A percentile compares a stretch with the other conserved stretches of the same genome.
Conservation (phyloP, 2,113 vertebrate species). For the Eretmochelys imbricata region DNA sequence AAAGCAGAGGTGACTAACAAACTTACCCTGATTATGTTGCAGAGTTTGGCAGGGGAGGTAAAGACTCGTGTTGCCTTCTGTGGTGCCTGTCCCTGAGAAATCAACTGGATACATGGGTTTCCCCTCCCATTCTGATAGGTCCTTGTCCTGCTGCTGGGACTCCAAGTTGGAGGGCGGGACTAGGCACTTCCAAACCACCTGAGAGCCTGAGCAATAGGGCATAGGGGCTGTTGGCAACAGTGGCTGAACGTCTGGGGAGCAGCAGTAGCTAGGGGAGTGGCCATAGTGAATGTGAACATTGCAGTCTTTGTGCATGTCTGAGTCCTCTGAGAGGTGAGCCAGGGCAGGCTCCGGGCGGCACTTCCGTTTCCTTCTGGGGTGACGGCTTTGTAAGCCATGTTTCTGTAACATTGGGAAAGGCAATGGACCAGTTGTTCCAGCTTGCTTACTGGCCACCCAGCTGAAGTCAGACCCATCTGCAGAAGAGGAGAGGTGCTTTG, state of each 20-base stretch:
- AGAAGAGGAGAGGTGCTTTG: not conserved
- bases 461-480: conserved; percentile 24
- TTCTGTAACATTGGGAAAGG: conserved; percentile 66
- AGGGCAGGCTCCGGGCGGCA: conserved; percentile 76
- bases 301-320: conserved; percentile 80
- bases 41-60: conserved; percentile 86
- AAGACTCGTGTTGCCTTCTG: conserved; percentile 71
- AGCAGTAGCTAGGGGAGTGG: conserved; percentile 79
- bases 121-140: conserved; percentile 72
- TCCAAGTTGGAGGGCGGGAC: conserved; percentile 81
- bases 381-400: conserved; percentile 74
- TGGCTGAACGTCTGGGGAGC: conserved; percentile 83
- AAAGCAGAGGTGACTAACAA: not conserved
- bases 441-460: not conserved
- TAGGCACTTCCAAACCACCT: conserved; percentile 86
- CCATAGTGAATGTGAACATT: conserved; percentile 78
- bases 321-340: conserved; percentile 80
- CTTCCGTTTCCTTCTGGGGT: conserved; percentile 82
- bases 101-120: conserved; percentile 59
- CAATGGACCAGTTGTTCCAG: conserved; percentile 31
- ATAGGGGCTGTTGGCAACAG: conserved; percentile 79
- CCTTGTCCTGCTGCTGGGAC: conserved; percentile 77
- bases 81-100: conserved; percentile 55
- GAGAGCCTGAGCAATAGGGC: conserved; percentile 76
- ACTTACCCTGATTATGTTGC: conserved; percentile 89